Evolutionary conservation across 2,113 vertebrate species (phyloP).

Genomic region (Psammodynastes pulverulentus): DNA sequence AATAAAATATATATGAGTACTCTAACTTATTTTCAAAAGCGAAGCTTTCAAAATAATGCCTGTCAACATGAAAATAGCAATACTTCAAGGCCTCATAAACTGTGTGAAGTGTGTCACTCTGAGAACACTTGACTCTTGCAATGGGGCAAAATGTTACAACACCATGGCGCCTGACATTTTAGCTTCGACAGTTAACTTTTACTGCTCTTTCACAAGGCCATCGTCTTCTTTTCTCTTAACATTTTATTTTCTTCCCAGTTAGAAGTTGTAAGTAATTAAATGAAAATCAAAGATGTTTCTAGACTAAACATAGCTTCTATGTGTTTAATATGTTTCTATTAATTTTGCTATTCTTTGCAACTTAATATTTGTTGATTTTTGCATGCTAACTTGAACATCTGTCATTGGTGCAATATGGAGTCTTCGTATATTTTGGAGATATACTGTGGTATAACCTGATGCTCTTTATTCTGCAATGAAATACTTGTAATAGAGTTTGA

Average conservation of each 20-base stretch:
- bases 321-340: conserved; percentile 8
- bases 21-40: not conserved
- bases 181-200: conserved; percentile 62
- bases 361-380: conserved; percentile 28
- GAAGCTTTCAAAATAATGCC: conserved; percentile 16
- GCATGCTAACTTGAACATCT: conserved; percentile 40
- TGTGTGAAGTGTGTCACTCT: conserved; percentile 41
- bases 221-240: not conserved
- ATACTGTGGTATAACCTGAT: conserved; percentile 42
- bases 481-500: conserved; percentile 36
- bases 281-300: conserved; percentile 13
- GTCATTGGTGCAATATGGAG: conserved; percentile 19
- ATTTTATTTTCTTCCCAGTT: not conserved
- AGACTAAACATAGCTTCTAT: not conserved
- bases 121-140: conserved; percentile 36
- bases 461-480: conserved; percentile 46
- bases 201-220: conserved; percentile 37
- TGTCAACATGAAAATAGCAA: conserved; percentile 40
- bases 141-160: conserved; percentile 37
- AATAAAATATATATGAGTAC: not conserved
- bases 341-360: conserved; percentile 26
- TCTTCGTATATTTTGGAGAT: conserved; percentile 43
- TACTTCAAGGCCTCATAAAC: conserved; percentile 44
- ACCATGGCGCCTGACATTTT: conserved; percentile 45
- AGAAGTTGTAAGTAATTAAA: not conserved